Conservation (phyloP, 2,113 vertebrate species). For the Ochotona curzoniae region DNA sequence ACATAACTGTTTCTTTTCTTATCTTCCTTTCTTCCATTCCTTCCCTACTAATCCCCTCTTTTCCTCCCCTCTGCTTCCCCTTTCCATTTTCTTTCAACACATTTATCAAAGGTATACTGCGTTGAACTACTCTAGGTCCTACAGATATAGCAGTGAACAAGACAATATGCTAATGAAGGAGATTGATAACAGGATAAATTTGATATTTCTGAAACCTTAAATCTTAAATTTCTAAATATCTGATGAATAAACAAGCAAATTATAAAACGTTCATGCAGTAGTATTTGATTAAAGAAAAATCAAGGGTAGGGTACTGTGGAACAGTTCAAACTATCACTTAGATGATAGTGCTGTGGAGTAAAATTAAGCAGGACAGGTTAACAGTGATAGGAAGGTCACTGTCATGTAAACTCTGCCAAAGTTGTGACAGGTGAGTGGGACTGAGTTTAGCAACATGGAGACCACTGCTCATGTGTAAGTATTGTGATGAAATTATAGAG, state of each 20-base stretch:
- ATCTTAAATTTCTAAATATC: no score
- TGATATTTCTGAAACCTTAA: no score
- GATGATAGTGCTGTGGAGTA: neutral
- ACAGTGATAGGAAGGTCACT: neutral
- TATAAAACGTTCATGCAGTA: neutral
- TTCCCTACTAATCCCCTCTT: accelerated
- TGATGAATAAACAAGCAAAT: neutral
- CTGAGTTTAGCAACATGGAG: neutral
- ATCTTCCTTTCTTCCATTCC: accelerated
- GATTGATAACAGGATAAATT: neutral
- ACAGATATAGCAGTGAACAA: neutral
- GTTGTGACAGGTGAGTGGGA: neutral
- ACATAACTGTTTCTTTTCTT: neutral
- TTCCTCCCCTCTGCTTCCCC: no score
- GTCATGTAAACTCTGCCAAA: neutral
- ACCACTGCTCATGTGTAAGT: neutral
- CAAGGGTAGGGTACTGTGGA: neutral
- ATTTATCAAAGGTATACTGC: neutral
- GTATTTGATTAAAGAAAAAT: neutral
- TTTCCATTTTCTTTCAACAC: neutral
- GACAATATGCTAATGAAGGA: neutral
- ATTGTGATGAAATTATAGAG: neutral
- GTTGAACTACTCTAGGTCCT: neutral
- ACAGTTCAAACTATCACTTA: no score
- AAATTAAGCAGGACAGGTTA: neutral